Evolutionary conservation across 1,140 invertebrate genomes (phyloP), one percentile per base, ranked within the genome.

Genomic region (Grapholita molesta): DNA sequence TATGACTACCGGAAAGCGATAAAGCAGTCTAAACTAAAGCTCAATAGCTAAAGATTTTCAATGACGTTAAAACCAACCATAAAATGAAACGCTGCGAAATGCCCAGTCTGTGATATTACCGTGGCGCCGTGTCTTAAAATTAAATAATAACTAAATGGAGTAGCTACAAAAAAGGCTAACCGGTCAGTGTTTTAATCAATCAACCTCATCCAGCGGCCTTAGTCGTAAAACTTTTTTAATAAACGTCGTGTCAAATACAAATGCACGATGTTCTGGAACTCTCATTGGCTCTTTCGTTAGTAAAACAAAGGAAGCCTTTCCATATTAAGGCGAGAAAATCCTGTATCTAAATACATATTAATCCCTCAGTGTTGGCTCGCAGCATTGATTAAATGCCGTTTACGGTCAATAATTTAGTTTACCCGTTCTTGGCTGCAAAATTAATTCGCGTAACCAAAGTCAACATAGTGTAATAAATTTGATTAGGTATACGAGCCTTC

Each of bases 241-340:
- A 61, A 32, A 61, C 28, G 25, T 28, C 55, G 55, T 61, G 24
- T 32, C 25, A 61, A 61, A 61, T 28, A 61, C n/a, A 61, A 30
- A 61, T 15, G 24, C 55, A 28, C 24, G 24, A 61, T 28, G 28
- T 61, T 12, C 55, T 28, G 25, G 15, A 3, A 55, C 7, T 25
- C 25, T 61, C 28, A 15, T 32, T 12, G 55, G 25, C 55, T 6
- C 55, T 28, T 32, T 30, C n/a, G 12, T 48, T 61, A 25, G 21
- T 55, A 61, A 25, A 61, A 15, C 24, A 61, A 61, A 61, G 55
- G 28, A 38, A 30, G 25, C 28, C 55, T 61, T 61, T 32, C 55
- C 55, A n/a, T 7, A n/a, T 11, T 61, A 61, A 61, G 28, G 55
- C 55, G 55, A n/a, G 55, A 30, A 61, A 61, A 61, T 61, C 55